Percentiles rank a stretch among this genome's conserved stretches.
phyloP scores from a whole-genome alignment of 2,888 invertebrate genomes.

The Scaptomyza polygonia region DNA sequence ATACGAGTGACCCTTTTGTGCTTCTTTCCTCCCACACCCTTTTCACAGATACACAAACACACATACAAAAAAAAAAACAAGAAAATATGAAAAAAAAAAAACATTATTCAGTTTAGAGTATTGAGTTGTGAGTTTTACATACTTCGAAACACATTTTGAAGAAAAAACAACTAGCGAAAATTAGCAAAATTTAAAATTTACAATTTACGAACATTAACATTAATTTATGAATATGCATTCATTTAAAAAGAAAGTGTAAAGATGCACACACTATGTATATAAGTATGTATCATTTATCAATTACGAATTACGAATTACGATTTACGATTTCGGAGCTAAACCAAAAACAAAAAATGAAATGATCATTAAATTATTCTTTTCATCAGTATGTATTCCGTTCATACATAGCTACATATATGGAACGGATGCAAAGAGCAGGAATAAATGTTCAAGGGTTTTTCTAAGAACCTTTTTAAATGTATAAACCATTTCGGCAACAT shows the following conservation, averaged over 20 bases:
- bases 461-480: conserved; percentile 68
- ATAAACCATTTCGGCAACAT: conserved; percentile 54
- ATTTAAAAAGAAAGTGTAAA: conserved; percentile 36
- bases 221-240: conserved; percentile 54
- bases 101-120: conserved; percentile 47
- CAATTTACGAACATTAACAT: conserved; percentile 58
- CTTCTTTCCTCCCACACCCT: conserved; percentile 54
- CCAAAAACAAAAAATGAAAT: conserved; percentile 1
- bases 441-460: conserved; percentile 61
- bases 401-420: conserved; percentile 9
- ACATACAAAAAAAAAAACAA: conserved; percentile 20
- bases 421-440: conserved; percentile 34
- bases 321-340: conserved; percentile 43
- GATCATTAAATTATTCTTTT: conserved; percentile 34
- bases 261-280: conserved; percentile 64
- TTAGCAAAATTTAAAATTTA: conserved; percentile 82
- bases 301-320: conserved; percentile 46
- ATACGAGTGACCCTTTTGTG: conserved; percentile 62
- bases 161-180: conserved; percentile 76
- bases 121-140: conserved; percentile 63
- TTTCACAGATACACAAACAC: conserved; percentile 22
- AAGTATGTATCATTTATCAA: conserved; percentile 70
- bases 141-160: conserved; percentile 67
- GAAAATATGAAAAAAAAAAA: conserved; percentile 5
- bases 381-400: conserved; percentile 17